Evolutionary conservation across 2,113 vertebrate genomes (phyloP).

Genomic region (Spheniscus mendiculus): DNA sequence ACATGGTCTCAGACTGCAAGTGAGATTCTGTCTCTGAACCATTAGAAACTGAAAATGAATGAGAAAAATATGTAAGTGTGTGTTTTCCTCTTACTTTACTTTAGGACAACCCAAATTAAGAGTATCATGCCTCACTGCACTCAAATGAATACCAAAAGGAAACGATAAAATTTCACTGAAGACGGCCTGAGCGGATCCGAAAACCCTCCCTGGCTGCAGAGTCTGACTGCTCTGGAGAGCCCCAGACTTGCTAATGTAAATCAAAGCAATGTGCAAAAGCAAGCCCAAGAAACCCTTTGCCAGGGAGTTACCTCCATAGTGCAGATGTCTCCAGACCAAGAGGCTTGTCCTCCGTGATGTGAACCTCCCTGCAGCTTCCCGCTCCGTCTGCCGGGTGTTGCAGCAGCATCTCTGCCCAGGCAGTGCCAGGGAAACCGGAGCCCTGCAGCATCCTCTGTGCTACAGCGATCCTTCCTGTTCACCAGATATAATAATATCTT

Average conservation of each 20-base stretch:
- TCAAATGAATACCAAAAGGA: neutral
- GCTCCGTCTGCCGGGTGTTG: accelerated
- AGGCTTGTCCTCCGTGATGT: neutral
- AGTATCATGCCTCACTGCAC: accelerated
- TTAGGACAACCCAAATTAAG: neutral
- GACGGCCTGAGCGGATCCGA: neutral
- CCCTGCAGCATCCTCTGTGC: neutral
- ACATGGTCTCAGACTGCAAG: neutral
- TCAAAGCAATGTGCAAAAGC: neutral
- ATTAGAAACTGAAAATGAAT: neutral
- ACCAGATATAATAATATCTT: accelerated
- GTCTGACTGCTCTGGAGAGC: too few relatives aligned
- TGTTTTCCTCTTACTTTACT: neutral
- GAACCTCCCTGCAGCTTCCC: neutral
- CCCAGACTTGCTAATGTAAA: neutral
- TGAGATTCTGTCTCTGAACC: neutral
- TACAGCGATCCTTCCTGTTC: neutral
- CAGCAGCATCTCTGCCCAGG: neutral
- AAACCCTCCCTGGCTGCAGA: neutral
- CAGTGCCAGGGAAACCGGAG: neutral
- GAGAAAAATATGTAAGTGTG: accelerated
- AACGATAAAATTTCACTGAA: neutral
- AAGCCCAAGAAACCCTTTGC: neutral
- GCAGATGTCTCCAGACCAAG: neutral
- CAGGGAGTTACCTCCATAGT: too few relatives aligned